Conservation (phyloP, 2,888 invertebrate genomes). For the Anagyrus pseudococci region DNA sequence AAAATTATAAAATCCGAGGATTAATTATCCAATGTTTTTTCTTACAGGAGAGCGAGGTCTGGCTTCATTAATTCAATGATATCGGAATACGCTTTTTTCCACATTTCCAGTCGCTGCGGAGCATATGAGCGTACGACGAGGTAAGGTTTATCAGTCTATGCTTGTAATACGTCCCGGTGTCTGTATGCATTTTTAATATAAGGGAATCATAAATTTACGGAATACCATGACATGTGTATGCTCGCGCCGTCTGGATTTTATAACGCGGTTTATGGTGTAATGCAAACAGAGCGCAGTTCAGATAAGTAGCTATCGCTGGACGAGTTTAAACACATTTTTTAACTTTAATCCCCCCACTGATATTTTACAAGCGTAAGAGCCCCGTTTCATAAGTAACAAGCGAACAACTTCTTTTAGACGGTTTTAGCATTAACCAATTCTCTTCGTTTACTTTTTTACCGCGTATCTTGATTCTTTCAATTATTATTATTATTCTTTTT, state of each 20-base stretch:
- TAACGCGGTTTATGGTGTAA: conserved; percentile 56
- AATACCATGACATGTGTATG: conserved; percentile 49
- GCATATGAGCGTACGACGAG: conserved; percentile 37
- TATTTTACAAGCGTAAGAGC: conserved; percentile 43
- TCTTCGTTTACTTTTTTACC: too few relatives aligned
- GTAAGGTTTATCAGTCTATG: conserved; percentile 32
- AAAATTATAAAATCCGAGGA: too few relatives aligned
- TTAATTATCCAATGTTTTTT: too few relatives aligned
- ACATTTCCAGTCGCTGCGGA: conserved; percentile 37
- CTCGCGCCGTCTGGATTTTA: conserved; percentile 55
- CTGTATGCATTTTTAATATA: conserved; percentile 56
- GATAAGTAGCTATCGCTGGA: conserved; percentile 60
- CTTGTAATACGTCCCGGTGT: conserved; percentile 29
- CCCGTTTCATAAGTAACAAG: conserved; percentile 58
- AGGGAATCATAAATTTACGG: conserved; percentile 54
- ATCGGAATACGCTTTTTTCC: conserved; percentile 35
- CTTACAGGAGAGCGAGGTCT: too few relatives aligned
- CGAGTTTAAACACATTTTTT: conserved; percentile 55
- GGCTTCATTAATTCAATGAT: too few relatives aligned
- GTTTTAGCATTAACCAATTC: too few relatives aligned
- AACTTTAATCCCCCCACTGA: conserved; percentile 52
- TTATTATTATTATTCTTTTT: too few relatives aligned
- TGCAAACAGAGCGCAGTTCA: conserved; percentile 55
- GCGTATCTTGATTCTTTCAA: too few relatives aligned
- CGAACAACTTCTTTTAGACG: conserved; percentile 45